phyloP scores from a whole-genome alignment of 1,140 invertebrate species.

The Theocolax elegans region DNA sequence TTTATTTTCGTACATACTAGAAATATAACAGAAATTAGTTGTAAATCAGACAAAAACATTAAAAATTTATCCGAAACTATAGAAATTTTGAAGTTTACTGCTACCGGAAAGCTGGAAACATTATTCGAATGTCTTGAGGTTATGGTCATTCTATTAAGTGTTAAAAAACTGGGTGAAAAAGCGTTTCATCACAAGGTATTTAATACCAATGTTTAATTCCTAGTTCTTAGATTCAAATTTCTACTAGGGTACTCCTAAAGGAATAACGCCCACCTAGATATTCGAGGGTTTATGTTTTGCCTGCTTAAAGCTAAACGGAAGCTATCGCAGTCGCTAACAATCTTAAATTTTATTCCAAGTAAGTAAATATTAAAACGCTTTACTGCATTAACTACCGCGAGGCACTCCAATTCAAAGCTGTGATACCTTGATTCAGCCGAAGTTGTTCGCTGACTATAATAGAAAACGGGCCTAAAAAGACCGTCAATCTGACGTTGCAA shows the following conservation, averaged over 20 bases:
- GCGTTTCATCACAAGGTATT: no score
- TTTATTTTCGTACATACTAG: no score
- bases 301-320: conserved; percentile 11
- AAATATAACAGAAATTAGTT: no score
- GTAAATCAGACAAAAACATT: no score
- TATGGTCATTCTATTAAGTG: no score
- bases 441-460: conserved; percentile 46
- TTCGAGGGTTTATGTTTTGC: not conserved
- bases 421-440: conserved; percentile 11
- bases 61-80: no score
- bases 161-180: no score
- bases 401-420: conserved; percentile 42
- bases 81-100: no score
- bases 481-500: conserved; percentile 41
- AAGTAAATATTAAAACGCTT: conserved; percentile 44
- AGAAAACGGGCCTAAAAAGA: conserved; percentile 48
- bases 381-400: conserved; percentile 45
- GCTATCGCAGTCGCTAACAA: conserved; percentile 28
- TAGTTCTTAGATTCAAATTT: no score
- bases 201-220: no score
- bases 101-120: no score
- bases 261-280: conserved; percentile 20
- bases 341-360: conserved; percentile 39
- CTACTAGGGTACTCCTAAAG: conserved; percentile 25
- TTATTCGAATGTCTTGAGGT: no score